Evolutionary conservation across 2,888 invertebrate species (phyloP).

Genomic region (Lysandra coridon): DNA sequence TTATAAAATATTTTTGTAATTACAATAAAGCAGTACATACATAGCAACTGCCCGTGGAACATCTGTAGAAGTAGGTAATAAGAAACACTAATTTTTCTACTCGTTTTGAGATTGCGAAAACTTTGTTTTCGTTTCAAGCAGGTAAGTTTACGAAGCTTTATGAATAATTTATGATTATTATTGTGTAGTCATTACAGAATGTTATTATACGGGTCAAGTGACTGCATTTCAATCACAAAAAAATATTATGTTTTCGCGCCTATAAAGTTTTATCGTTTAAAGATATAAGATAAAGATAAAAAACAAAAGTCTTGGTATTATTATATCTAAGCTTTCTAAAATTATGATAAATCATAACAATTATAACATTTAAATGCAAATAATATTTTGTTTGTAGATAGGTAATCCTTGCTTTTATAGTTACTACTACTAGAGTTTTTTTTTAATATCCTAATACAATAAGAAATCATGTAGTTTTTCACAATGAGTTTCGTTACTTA

Average conservation of each 20-base stretch:
- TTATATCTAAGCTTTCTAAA: not conserved
- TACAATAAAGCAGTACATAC: not conserved
- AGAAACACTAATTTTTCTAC: not conserved
- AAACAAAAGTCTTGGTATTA: not conserved
- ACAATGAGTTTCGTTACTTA: not conserved
- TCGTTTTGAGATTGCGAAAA: not conserved
- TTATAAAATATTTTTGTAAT: not conserved
- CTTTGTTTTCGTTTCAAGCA: not conserved
- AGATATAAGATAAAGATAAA: not conserved
- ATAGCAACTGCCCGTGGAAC: not conserved
- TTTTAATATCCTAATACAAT: too few relatives aligned
- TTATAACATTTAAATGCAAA: not conserved
- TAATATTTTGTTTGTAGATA: too few relatives aligned
- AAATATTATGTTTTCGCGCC: not conserved
- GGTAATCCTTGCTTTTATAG: too few relatives aligned
- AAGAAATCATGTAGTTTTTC: not conserved
- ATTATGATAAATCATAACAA: not conserved
- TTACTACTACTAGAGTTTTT: too few relatives aligned
- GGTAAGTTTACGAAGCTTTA: not conserved
- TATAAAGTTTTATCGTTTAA: not conserved
- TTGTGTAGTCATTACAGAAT: not conserved
- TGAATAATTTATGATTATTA: not conserved
- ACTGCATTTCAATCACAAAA: not conserved
- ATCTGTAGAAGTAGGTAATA: not conserved
- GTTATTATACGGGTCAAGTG: not conserved